Evolutionary conservation across 2,888 invertebrate genomes (phyloP), one percentile per base, ranked within the genome.

Genomic region (Drosophila mercatorum): DNA sequence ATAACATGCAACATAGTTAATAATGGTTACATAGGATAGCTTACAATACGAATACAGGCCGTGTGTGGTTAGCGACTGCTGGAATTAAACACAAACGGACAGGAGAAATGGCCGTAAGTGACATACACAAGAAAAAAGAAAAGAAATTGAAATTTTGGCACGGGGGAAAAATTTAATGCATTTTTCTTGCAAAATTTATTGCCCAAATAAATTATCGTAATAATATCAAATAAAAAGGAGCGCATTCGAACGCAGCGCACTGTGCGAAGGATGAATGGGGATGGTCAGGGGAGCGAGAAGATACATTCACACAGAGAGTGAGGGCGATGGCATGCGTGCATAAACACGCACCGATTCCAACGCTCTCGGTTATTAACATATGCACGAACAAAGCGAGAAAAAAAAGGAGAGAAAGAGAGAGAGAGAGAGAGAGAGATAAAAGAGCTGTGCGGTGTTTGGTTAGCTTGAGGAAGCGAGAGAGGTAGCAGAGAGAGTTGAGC

Each of bases 121-220:
- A 38, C 53, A 75, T 60, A 70, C 38, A 70, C 53, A 31, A 6
- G 28, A 5, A 28, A 66, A 69, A 68, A 73, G 72, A 75, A 38
- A 22, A 38, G 38, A 40, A 81, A 75, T 81, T 81, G 80, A 85
- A 85, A 83, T 85, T 85, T 81, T 85, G 83, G 83, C 73, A 83
- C 56, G 68, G 76, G 68, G 69, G 67, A 57, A 60, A 73, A 85
- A 82, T 89, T 82, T 90, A 91, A 91, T 91, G 90, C 91, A 91
- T 91, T 90, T 90, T 80, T 86, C 84, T 82, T 78, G 81, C 83
- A 81, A 89, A 91, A 91, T 91, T 90, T 90, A 90, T 90, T 89
- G 80, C 83, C 75, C 80, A 88, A 85, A 90, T 90, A 90, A 90
- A 91, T 90, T 90, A 90, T 90, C 85, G 89, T 86, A 90, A 89